Conservation (phyloP, 2,797 vertebrate species). For the Remorina albescens region DNA sequence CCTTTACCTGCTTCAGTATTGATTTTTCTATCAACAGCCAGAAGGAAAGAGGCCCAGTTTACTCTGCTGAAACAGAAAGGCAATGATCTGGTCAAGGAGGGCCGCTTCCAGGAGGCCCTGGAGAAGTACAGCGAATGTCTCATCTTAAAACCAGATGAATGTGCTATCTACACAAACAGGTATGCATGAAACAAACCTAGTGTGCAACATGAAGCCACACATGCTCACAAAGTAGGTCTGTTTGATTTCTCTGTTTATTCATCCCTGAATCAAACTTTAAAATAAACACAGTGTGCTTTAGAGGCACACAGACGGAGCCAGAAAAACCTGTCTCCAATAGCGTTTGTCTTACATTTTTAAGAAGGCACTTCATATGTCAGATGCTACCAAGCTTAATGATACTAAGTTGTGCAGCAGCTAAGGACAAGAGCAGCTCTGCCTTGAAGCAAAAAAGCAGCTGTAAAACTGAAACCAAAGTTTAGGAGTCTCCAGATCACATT, state of each 20-base stretch:
- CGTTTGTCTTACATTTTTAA: too few relatives aligned
- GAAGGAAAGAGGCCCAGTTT: conserved; percentile 85
- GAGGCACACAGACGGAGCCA: too few relatives aligned
- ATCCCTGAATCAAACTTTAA: neutral
- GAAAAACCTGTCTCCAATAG: too few relatives aligned
- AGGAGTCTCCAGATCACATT: neutral
- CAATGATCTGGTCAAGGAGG: conserved; percentile 90
- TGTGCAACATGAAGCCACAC: neutral
- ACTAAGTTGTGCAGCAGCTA: too few relatives aligned
- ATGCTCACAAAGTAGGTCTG: neutral
- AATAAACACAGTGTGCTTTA: neutral
- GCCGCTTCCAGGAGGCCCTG: conserved; percentile 87
- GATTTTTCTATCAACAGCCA: conserved; percentile 76
- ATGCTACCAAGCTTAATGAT: too few relatives aligned
- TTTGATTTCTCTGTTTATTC: conserved; percentile 5
- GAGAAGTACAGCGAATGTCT: conserved; percentile 92
- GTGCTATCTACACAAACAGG: conserved; percentile 95
- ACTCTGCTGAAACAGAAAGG: conserved; percentile 89
- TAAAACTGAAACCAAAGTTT: too few relatives aligned
- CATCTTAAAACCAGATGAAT: conserved; percentile 87
- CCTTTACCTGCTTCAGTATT: neutral
- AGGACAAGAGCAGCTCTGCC: too few relatives aligned
- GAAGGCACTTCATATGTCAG: too few relatives aligned
- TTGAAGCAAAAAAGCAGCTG: too few relatives aligned
- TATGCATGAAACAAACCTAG: conserved; percentile 36